These are phyloP conservation scores for Pheosia gnoma DNA, from an alignment of 2,888 invertebrate species.

Conservation along the genomic window DNA sequence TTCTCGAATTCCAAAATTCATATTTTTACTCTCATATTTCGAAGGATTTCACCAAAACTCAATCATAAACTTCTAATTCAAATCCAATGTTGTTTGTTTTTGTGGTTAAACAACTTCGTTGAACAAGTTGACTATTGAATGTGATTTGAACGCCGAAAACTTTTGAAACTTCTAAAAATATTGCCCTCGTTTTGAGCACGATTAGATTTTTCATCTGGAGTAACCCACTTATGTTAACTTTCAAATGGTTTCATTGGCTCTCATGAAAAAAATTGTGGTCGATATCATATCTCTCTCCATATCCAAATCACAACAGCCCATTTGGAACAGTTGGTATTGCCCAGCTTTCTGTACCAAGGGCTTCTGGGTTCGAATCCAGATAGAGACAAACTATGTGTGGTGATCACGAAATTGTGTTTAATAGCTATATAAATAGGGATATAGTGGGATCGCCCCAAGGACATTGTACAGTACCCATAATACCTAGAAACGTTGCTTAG, in stretches of 20 bases:
- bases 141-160: conserved; percentile 39
- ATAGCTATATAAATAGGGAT: no score
- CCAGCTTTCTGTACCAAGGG: no score
- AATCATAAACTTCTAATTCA: conserved; percentile 47
- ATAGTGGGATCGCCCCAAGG: no score
- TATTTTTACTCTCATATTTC: conserved; percentile 14
- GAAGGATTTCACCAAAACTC: conserved; percentile 34
- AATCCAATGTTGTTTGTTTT: conserved; percentile 54
- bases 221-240: conserved; percentile 28
- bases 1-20: neutral
- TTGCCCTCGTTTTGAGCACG: conserved; percentile 24
- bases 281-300: no score
- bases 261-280: conserved; percentile 3
- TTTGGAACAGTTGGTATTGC: no score
- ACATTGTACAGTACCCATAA: no score
- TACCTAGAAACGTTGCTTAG: no score
- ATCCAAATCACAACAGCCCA: no score
- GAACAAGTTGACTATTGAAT: conserved; percentile 42
- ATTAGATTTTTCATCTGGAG: conserved; percentile 35
- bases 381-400: no score
- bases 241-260: conserved; percentile 25
- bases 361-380: no score
- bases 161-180: conserved; percentile 41
- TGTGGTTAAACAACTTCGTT: conserved; percentile 47
- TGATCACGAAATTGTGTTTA: no score